Base-by-base conservation (phyloP, 2,888 invertebrate genomes). In the Ptychoptera contaminata region DNA sequence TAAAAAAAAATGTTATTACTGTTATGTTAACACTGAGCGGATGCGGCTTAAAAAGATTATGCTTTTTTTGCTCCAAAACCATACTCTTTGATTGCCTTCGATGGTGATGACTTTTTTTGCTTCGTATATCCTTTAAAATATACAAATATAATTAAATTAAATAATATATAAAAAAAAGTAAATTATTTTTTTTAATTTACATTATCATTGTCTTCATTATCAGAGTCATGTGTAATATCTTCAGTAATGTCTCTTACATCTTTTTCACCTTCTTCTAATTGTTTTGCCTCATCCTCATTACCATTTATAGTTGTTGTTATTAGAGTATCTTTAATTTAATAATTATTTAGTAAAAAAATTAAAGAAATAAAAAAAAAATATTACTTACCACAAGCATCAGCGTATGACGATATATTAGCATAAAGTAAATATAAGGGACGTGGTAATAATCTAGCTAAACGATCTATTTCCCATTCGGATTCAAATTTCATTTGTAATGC, bases 401-500 rank as follows among this genome's bases (percentile, higher is more conserved):
- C 77, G 61, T 83, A 90, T 8, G 87, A 87, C 58, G 77, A 76
- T 16, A 81, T 72, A 68, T 92, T 88, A 44, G 86, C 81, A 66
- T 85, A 93, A 6, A 92, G 71, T 50, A 92, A 73, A 63, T 91
- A 94, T 14, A 94, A 68, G 1, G 90, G 81, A 34, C 79, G 72
- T 1, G 92, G 84, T 36, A 94, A 68, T 47, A 86, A 71, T 39
- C 77, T 70, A 2, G 86, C 83, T 48, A 79, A 71, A 55, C 78
- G 74, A 52, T 84, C 78, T 56, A 90, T 81, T 55, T 80, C 79
- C 58, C 82, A 74, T 50, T 82, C 77, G 55, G 82, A 80, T 59
- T 87, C 86, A 46, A 86, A 71, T 4, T 82, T 76, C 53, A 91
- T 71, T 30, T 84, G 83, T 41, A 94, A 69, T 54, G 88, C 83